Percentiles rank a stretch among this genome's conserved stretches.
phyloP scores from a whole-genome alignment of 1,140 invertebrate species.

The Vollenhovia emeryi region DNA sequence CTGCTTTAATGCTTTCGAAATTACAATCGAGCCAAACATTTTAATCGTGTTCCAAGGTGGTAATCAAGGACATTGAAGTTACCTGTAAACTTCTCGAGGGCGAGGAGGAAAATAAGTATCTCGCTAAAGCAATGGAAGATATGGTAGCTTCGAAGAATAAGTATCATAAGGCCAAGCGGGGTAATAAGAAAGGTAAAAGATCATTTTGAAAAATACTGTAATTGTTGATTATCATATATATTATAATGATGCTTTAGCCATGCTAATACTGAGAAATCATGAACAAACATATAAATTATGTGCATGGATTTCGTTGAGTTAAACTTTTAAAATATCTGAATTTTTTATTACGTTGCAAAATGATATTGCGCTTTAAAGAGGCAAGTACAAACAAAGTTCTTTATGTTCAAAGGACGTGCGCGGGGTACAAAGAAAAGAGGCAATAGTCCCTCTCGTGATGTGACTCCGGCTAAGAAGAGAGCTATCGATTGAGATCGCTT shows the following conservation, averaged over 20 bases:
- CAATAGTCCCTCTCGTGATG: slow-evolving; percentile 48
- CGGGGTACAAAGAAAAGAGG: slow-evolving; percentile 56
- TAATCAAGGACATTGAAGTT: slow-evolving; percentile 80
- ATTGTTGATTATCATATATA: slow-evolving; percentile 26
- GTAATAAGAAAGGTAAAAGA: slow-evolving; percentile 75
- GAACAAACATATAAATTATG: background rate
- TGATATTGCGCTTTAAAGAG: background rate
- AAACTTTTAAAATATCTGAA: slow-evolving; percentile 76
- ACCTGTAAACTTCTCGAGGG: slow-evolving; percentile 87
- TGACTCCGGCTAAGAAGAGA: slow-evolving; percentile 58
- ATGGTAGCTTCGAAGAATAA: slow-evolving; percentile 86
- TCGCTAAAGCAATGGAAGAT: slow-evolving; percentile 88
- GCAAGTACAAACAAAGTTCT: background rate
- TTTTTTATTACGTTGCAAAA: background rate
- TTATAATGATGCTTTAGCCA: slow-evolving; percentile 83
- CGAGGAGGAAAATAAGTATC: slow-evolving; percentile 89
- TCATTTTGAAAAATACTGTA: slow-evolving; percentile 31
- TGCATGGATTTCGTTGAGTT: slow-evolving; percentile 83
- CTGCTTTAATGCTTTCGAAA: background rate
- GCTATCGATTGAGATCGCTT: slow-evolving; percentile 39
- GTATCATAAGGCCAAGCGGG: slow-evolving; percentile 80
- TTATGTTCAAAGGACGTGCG: slow-evolving; percentile 62
- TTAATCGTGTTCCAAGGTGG: slow-evolving; percentile 26
- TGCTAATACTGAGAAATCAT: slow-evolving; percentile 85
- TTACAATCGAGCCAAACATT: background rate